phyloP scores from a whole-genome alignment of 1,140 invertebrate species.

The Dufourea novaeangliae region DNA sequence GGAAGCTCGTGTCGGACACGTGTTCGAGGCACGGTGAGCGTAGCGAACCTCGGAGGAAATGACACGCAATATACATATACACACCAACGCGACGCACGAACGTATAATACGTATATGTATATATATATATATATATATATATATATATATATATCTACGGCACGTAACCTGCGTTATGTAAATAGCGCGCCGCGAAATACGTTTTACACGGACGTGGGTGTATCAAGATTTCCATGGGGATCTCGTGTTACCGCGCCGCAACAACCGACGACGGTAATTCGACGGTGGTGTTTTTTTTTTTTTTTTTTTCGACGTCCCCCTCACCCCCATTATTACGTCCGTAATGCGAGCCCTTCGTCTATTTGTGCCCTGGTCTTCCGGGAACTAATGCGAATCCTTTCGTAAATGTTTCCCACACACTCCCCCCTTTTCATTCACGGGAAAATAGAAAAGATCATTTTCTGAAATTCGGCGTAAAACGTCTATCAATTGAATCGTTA shows the following conservation, averaged over 20 bases:
- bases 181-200: constrained; percentile 58
- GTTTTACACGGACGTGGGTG: constrained; percentile 64
- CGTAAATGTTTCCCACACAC: constrained; percentile 31
- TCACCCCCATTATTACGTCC: constrained; percentile 57
- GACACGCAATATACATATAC: constrained; percentile 50
- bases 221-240: constrained; percentile 71
- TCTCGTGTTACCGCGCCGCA: constrained; percentile 63
- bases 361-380: constrained; percentile 10
- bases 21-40: constrained; percentile 24
- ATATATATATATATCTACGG: too few relatives aligned
- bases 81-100: background rate
- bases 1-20: constrained; percentile 37
- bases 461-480: background rate
- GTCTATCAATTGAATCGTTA: too few relatives aligned
- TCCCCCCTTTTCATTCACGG: background rate
- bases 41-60: constrained; percentile 20
- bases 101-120: constrained; percentile 36
- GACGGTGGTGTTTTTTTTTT: constrained; percentile 46
- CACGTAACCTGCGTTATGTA: constrained; percentile 61
- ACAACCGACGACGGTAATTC: constrained; percentile 45
- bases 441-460: background rate
- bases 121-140: too few relatives aligned
- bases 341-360: constrained; percentile 50
- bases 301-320: too few relatives aligned
- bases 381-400: constrained; percentile 46